A percentile compares a stretch with the other conserved stretches of the same genome.
Conservation (phyloP, 2,888 invertebrate genomes). For the Serrognathus titanus region DNA sequence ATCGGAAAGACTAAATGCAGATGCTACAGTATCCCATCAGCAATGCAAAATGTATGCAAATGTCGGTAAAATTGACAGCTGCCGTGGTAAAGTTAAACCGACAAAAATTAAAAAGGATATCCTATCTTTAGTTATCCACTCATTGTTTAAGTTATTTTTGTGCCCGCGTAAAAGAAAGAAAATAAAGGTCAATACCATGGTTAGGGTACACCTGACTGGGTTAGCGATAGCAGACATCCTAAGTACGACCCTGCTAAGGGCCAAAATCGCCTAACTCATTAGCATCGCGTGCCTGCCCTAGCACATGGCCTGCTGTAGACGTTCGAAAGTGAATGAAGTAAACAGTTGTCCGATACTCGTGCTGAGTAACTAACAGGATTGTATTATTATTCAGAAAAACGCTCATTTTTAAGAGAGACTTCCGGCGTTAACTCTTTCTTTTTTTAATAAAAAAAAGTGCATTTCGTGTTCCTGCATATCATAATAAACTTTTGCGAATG, state of each 20-base stretch:
- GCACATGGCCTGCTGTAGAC: slow-evolving; percentile 21
- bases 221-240: slow-evolving; percentile 4
- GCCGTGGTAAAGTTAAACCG: no score
- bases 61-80: no score
- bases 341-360: slow-evolving; percentile 3
- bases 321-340: slow-evolving; percentile 17
- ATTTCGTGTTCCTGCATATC: no score
- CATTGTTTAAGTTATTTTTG: slow-evolving; percentile 4
- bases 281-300: slow-evolving; percentile 28
- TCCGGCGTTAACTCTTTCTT: no score
- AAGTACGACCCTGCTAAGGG: slow-evolving; percentile 14
- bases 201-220: slow-evolving; percentile 13
- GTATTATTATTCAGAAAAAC: no score
- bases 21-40: no score
- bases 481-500: no score
- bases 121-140: neutral
- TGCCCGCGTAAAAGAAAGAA: neutral
- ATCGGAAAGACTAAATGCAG: no score
- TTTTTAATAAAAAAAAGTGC: no score
- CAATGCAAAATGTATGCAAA: no score
- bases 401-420: no score
- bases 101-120: neutral
- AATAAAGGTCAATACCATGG: slow-evolving; percentile 8
- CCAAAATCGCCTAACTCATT: slow-evolving; percentile 17
- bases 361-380: neutral